Conservation (phyloP, 2,888 invertebrate species). For the Dynastes maya region DNA sequence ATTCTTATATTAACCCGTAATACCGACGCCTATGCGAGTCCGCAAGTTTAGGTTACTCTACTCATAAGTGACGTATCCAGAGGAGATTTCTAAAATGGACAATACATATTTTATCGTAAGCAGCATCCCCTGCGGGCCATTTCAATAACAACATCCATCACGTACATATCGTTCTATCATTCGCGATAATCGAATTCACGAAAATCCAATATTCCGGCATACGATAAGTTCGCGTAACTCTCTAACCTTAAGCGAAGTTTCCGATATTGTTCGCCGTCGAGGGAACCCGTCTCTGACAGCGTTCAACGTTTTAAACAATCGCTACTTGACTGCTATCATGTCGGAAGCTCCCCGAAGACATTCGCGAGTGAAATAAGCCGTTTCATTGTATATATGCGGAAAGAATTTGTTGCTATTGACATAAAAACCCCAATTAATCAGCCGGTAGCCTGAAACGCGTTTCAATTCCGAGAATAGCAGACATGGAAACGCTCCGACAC, state of each 20-base stretch:
- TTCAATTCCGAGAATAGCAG: slow-evolving; percentile 2
- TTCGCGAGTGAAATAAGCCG: slow-evolving; percentile 25
- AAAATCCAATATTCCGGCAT: not conserved
- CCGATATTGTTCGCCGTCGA: not conserved
- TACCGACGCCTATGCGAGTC: too few relatives aligned
- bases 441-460: not conserved
- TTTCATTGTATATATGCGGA: not conserved
- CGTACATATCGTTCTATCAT: not conserved
- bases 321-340: not conserved
- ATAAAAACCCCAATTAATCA: slow-evolving; percentile 40
- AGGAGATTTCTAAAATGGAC: too few relatives aligned
- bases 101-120: too few relatives aligned
- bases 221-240: not conserved
- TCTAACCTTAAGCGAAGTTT: slow-evolving; percentile 2
- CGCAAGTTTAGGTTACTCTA: too few relatives aligned
- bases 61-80: too few relatives aligned
- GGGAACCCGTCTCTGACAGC: not conserved
- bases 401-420: slow-evolving; percentile 12
- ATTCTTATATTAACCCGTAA: too few relatives aligned
- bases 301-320: slow-evolving; percentile 27
- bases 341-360: not conserved
- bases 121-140: too few relatives aligned
- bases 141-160: too few relatives aligned
- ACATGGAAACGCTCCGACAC: not conserved
- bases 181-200: not conserved